phyloP scores from a whole-genome alignment of 2,797 vertebrate species.

The Sylvilagus floridanus region DNA sequence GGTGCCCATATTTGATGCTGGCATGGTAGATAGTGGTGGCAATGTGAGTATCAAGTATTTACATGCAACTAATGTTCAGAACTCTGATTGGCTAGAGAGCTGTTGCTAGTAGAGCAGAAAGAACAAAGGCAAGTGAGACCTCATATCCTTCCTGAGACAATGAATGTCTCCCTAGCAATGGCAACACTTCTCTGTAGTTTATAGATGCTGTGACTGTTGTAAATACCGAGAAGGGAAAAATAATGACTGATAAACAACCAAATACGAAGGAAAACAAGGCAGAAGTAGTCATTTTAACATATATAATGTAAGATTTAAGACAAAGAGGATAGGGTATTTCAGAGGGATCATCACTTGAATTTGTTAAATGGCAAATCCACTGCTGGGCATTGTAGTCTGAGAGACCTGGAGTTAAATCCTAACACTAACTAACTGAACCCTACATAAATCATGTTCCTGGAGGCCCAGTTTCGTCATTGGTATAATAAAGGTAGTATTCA shows the following conservation, averaged over 20 bases:
- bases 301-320: neutral
- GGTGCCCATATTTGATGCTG: too few relatives aligned
- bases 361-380: neutral
- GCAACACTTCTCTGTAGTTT: neutral
- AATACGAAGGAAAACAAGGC: neutral
- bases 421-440: neutral
- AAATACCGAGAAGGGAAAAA: neutral
- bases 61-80: neutral
- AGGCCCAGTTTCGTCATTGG: neutral
- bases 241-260: neutral
- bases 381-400: neutral
- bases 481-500: slow-evolving; percentile 17
- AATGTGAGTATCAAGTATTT: neutral
- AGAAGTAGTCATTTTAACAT: neutral
- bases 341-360: neutral
- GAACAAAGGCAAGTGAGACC: neutral
- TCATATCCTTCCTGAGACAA: neutral
- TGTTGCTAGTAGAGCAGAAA: neutral
- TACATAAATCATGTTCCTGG: neutral
- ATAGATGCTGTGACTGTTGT: neutral
- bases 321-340: neutral
- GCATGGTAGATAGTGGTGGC: too few relatives aligned
- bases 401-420: neutral
- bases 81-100: neutral
- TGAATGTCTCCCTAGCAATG: neutral